These are phyloP conservation scores for Motacilla tschutschensis DNA, from an alignment of 2,113 vertebrate genomes.

Conservation along the genomic window DNA sequence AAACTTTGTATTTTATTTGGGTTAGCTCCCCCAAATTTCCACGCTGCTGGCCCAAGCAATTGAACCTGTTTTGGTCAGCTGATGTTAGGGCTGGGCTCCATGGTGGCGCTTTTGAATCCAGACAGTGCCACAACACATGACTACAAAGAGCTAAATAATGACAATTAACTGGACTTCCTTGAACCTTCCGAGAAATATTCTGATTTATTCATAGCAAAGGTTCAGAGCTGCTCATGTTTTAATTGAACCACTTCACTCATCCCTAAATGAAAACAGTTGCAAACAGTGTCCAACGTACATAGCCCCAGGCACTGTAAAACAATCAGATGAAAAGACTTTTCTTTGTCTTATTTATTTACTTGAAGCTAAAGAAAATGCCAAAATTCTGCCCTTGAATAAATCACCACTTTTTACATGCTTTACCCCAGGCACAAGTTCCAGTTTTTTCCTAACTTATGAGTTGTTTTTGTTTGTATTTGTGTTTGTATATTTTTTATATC, in stretches of 20 bases:
- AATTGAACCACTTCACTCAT: conserved; percentile 63
- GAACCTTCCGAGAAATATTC: conserved; percentile 45
- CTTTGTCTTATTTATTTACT: conserved; percentile 61
- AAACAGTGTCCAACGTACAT: conserved; percentile 53
- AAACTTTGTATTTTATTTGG: not conserved
- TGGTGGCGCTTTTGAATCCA: conserved; percentile 18
- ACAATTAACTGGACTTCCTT: conserved; percentile 29
- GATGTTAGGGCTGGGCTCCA: not conserved
- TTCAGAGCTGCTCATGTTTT: conserved; percentile 43
- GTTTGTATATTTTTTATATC: conserved; percentile 8
- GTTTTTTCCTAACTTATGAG: conserved; percentile 15
- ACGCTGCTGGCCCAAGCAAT: not conserved
- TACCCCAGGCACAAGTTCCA: conserved; percentile 10
- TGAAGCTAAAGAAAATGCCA: conserved; percentile 55
- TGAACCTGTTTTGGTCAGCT: not conserved
- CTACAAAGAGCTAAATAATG: conserved; percentile 49
- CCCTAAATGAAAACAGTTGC: conserved; percentile 66
- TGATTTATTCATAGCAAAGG: conserved; percentile 49
- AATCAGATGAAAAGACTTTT: conserved; percentile 60
- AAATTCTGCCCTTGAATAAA: conserved; percentile 49
- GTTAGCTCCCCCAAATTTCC: not conserved
- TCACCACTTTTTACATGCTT: conserved; percentile 28
- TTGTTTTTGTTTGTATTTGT: conserved; percentile 22
- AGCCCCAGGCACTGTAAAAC: conserved; percentile 46
- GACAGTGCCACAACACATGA: conserved; percentile 8